A percentile compares a stretch with the other conserved stretches of the same genome.
Conservation (phyloP, 2,888 invertebrate genomes). For the Anoplius nigerrimus region DNA sequence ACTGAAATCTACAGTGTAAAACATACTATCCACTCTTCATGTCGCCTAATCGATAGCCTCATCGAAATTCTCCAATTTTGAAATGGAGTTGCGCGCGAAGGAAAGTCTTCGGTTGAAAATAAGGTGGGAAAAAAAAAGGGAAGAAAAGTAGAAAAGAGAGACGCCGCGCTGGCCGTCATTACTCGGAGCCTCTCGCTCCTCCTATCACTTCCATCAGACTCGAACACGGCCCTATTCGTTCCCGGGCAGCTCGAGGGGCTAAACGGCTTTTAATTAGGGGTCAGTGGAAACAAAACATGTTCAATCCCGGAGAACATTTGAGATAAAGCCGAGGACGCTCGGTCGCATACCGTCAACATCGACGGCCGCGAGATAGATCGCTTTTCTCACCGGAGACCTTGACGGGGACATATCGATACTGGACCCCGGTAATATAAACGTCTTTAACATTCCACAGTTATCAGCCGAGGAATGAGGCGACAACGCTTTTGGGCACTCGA, state of each 20-base stretch:
- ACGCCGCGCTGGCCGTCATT: slow-evolving; percentile 32
- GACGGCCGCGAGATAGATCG: slow-evolving; percentile 3
- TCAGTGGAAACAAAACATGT: slow-evolving; percentile 71
- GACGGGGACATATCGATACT: neutral
- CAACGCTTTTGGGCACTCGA: no score
- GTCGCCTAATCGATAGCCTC: no score
- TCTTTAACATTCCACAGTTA: slow-evolving; percentile 5
- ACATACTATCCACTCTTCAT: no score
- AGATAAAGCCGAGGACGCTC: slow-evolving; percentile 57
- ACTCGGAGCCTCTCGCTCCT: slow-evolving; percentile 34
- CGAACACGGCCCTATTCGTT: slow-evolving; percentile 61
- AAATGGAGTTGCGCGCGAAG: no score
- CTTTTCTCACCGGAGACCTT: neutral
- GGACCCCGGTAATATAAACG: neutral
- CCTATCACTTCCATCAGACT: slow-evolving; percentile 50
- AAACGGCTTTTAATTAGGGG: slow-evolving; percentile 72
- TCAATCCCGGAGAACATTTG: slow-evolving; percentile 68
- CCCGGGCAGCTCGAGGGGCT: slow-evolving; percentile 55
- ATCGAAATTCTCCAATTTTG: no score
- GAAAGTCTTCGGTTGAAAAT: no score
- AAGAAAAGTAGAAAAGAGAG: neutral
- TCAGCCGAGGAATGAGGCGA: no score
- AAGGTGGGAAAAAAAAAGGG: neutral
- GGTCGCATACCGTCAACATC: slow-evolving; percentile 36
- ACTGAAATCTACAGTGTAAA: no score